These are phyloP conservation scores for Tinea semifulvella DNA, from an alignment of 2,888 invertebrate species.

Conservation along the genomic window DNA sequence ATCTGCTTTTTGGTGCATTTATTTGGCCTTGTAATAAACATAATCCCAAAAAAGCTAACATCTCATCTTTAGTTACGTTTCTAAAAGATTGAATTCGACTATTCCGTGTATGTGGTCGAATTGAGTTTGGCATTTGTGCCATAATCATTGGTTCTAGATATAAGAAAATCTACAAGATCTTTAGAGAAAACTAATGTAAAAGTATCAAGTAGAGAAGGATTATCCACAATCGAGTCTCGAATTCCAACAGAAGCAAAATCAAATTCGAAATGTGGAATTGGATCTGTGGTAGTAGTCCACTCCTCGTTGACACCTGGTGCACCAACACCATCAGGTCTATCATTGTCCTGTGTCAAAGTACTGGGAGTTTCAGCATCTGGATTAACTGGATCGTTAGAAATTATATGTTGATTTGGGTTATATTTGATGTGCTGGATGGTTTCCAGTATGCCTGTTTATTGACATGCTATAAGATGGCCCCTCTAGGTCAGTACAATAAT, in stretches of 20 bases:
- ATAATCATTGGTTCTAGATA: constrained; percentile 19
- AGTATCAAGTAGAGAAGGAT: constrained; percentile 16
- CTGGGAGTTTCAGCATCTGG: no score
- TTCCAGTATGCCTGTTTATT: constrained; percentile 14
- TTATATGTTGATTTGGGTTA: not conserved
- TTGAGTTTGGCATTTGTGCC: constrained; percentile 17
- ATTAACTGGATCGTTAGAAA: no score
- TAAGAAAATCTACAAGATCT: constrained; percentile 18
- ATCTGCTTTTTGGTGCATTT: constrained; percentile 15
- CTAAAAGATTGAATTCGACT: constrained; percentile 17
- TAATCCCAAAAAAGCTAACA: constrained; percentile 17
- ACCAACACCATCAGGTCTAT: constrained; percentile 2
- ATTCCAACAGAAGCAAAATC: constrained; percentile 16
- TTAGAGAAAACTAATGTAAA: constrained; percentile 15
- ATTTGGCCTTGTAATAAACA: constrained; percentile 18
- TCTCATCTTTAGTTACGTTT: constrained; percentile 15
- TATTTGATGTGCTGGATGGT: constrained; percentile 6
- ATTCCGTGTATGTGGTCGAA: constrained; percentile 19
- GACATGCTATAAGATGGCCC: constrained; percentile 11
- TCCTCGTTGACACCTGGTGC: constrained; percentile 15
- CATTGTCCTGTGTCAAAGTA: no score
- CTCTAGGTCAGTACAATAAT: constrained; percentile 14
- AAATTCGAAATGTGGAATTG: constrained; percentile 16
- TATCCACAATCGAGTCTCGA: constrained; percentile 5
- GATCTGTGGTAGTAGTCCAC: constrained; percentile 14